A percentile compares a stretch with the other conserved stretches of the same genome.
These are phyloP conservation scores for Euschistus heros DNA, from an alignment of 1,140 invertebrate genomes.

Conservation along the genomic window DNA sequence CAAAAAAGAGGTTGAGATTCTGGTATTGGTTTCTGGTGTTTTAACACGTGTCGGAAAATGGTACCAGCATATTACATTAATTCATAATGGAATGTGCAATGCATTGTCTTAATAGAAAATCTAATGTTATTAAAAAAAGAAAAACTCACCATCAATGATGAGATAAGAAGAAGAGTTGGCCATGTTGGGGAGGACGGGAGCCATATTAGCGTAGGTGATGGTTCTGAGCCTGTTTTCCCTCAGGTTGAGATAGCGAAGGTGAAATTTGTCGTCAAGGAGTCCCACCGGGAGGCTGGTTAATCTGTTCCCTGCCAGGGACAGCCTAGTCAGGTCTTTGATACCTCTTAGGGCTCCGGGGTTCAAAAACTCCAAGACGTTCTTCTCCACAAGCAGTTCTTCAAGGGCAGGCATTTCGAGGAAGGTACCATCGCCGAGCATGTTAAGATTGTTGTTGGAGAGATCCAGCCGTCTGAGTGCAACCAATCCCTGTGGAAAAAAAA, in stretches of 20 bases:
- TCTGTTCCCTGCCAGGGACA: slow-evolving; percentile 61
- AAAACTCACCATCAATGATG: slow-evolving; percentile 57
- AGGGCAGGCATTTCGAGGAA: slow-evolving; percentile 62
- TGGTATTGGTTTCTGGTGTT: too few species aligned
- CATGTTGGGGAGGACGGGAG: slow-evolving; percentile 60
- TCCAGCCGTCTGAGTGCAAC: slow-evolving; percentile 52
- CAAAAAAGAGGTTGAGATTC: too few species aligned
- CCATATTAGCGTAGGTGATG: slow-evolving; percentile 58
- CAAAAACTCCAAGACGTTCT: slow-evolving; percentile 56
- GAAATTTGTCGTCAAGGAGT: slow-evolving; percentile 50
- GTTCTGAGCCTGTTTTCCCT: slow-evolving; percentile 58
- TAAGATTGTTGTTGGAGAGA: slow-evolving; percentile 54
- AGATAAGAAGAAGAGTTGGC: slow-evolving; percentile 58
- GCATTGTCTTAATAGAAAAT: too few species aligned
- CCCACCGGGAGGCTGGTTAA: slow-evolving; percentile 50
- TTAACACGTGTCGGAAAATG: too few species aligned
- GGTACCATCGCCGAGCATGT: slow-evolving; percentile 56
- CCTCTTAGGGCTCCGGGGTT: slow-evolving; percentile 59
- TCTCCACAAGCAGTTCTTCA: slow-evolving; percentile 56
- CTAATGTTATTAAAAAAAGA: too few species aligned
- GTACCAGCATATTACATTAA: too few species aligned
- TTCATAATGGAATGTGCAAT: too few species aligned
- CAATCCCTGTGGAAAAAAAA: slow-evolving; percentile 40
- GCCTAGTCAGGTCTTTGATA: slow-evolving; percentile 49
- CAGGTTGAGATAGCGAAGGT: slow-evolving; percentile 56